Base-by-base conservation (phyloP, 2,888 invertebrate species). In the Latheticus oryzae region DNA sequence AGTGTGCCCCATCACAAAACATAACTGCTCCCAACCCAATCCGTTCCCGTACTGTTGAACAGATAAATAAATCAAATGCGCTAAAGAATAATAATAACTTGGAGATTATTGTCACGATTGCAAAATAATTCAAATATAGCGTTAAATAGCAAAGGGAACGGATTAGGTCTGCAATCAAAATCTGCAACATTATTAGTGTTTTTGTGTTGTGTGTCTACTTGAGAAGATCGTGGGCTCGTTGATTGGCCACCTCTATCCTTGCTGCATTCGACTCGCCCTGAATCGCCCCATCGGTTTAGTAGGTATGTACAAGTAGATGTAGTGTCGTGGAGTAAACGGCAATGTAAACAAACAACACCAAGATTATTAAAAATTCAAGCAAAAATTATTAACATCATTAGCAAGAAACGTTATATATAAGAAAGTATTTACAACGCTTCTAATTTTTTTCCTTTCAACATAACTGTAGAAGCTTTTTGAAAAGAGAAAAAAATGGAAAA, bases 221-320 rank as follows among this genome's bases (percentile, higher is more conserved):
- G 82, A 95, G 90, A 78, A 97, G 90, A 83, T 96, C 95, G 84
- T 94, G 93, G 78, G 97, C 95, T 76, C 95, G 89, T 83, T 95
- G 93, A 84, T 97, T 97, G 78, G 97, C 97, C 80, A 93, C 91
- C 80, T 90, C 90, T 89, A 97, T 95, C 85, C 96, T 91, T 77
- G 91, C 90, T 84, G 95, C 93, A 83, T 97, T 97, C 72, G 95
- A 93, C 82, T 91, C 90, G 72, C 89, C 92, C 88, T 89, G 83
- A 66, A 64, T 40, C 50, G 64, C 64, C 58, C 65, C 66, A 63
- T 65, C 62, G 65, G 35, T 37, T 33, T 23, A 48, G 50, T 45
- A 45, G 60, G 62, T 66, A 57, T 65, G 62, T 64, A 60, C 50
- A 37, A 63, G 65, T 57, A 63, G 61, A 59, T 61, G 66, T 68